Evolutionary conservation across 2,797 vertebrate species (phyloP).

Genomic region (Tapirus indicus): DNA sequence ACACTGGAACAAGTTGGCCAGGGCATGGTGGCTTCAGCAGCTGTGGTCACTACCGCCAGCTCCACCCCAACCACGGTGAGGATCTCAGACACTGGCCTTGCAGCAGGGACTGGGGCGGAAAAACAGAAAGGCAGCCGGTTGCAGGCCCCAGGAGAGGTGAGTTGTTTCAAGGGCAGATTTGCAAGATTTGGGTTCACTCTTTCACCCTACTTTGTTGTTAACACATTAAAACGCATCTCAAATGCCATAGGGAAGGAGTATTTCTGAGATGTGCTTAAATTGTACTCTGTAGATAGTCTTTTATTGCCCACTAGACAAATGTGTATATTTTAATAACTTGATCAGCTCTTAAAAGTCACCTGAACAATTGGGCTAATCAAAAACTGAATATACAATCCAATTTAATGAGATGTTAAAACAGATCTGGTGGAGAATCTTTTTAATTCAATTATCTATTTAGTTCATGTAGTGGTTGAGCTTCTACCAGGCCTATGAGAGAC

Average conservation of each 20-base stretch:
- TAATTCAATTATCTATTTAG: slow-evolving; percentile 65
- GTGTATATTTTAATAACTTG: slow-evolving; percentile 69
- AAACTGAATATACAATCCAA: slow-evolving; percentile 62
- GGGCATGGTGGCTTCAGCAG: slow-evolving; percentile 85
- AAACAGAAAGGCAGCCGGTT: slow-evolving; percentile 90
- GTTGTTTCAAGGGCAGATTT: slow-evolving; percentile 78
- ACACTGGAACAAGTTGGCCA: slow-evolving; percentile 91
- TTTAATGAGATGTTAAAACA: slow-evolving; percentile 71
- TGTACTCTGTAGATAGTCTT: slow-evolving; percentile 30
- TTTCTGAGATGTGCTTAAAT: slow-evolving; percentile 57
- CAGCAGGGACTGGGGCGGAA: slow-evolving; percentile 90
- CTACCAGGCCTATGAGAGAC: slow-evolving; percentile 6
- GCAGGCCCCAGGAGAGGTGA: slow-evolving; percentile 93
- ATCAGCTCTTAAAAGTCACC: slow-evolving; percentile 65
- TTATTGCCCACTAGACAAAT: slow-evolving; percentile 62
- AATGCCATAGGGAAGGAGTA: slow-evolving; percentile 34
- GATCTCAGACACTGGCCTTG: slow-evolving; percentile 91
- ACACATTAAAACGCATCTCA: slow-evolving; percentile 49
- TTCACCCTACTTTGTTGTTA: slow-evolving; percentile 56
- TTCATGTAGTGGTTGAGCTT: slow-evolving; percentile 40
- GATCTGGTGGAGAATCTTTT: slow-evolving; percentile 62
- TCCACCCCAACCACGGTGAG: slow-evolving; percentile 92
- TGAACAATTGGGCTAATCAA: slow-evolving; percentile 63
- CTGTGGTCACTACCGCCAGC: slow-evolving; percentile 91
- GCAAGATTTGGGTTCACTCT: slow-evolving; percentile 54